Evolutionary conservation across 2,113 vertebrate species (phyloP).

Genomic region (Xiphias gladius): DNA sequence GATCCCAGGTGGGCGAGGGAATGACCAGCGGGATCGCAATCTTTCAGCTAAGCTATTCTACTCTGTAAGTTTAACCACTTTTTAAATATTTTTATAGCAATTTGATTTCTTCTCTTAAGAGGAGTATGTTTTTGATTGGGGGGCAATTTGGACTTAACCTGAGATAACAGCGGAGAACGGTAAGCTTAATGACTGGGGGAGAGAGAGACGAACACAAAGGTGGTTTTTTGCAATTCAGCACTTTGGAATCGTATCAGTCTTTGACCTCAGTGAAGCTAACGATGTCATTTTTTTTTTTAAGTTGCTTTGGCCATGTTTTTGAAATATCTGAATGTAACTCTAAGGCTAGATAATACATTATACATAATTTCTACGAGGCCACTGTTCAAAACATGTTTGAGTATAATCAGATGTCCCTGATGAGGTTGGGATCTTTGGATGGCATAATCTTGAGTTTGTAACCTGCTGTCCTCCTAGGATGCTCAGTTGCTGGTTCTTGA

Average conservation of each 20-base stretch:
- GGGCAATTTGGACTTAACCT: not conserved
- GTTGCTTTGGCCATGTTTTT: not conserved
- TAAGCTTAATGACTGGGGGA: not conserved
- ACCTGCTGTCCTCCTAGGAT: conserved; percentile 87
- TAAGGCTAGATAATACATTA: too few species aligned
- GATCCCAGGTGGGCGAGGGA: conserved; percentile 99
- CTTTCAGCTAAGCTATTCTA: conserved; percentile 98
- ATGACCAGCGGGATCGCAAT: conserved; percentile 99
- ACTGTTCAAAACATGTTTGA: not conserved
- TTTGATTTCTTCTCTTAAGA: not conserved
- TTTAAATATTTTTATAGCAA: not conserved
- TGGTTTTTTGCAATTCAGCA: not conserved
- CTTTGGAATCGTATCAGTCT: not conserved
- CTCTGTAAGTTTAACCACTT: conserved; percentile 89
- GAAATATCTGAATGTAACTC: not conserved
- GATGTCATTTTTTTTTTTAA: not conserved
- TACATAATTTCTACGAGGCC: too few species aligned
- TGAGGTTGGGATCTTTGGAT: not conserved
- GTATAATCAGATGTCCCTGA: not conserved
- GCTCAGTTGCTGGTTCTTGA: conserved; percentile 97
- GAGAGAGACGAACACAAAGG: conserved; percentile 1
- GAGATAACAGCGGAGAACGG: not conserved
- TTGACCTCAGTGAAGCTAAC: not conserved
- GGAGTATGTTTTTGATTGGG: not conserved
- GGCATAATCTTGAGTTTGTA: not conserved